Percentiles rank a stretch among this genome's conserved stretches.
Evolutionary conservation across 2,888 invertebrate genomes (phyloP).

Genomic region (Stenodera caucasica): DNA sequence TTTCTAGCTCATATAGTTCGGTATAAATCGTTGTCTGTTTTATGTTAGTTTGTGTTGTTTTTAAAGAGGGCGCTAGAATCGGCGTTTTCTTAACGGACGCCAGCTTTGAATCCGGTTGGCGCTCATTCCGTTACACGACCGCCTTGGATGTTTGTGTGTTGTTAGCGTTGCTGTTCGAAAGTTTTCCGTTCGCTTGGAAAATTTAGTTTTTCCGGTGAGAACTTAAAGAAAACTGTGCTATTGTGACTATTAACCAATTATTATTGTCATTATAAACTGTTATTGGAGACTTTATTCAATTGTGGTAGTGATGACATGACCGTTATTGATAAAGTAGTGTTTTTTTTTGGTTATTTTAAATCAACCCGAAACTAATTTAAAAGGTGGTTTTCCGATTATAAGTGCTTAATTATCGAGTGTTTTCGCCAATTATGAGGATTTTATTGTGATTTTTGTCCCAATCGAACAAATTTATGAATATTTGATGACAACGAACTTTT

Average conservation of each 20-base stretch:
- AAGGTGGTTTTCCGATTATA: background rate
- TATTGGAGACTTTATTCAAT: background rate
- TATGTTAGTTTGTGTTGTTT: conserved; percentile 2
- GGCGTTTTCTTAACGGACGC: conserved; percentile 28
- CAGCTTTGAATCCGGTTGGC: conserved; percentile 31
- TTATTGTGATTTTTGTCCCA: background rate
- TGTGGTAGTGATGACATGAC: background rate
- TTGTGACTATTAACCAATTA: background rate
- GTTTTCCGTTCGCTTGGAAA: conserved; percentile 6
- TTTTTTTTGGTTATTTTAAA: background rate
- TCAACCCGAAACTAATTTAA: background rate
- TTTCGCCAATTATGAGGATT: background rate
- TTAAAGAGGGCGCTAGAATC: conserved; percentile 17
- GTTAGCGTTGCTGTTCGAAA: background rate
- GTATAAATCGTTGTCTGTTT: background rate
- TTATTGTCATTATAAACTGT: background rate
- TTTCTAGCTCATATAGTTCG: conserved; percentile 3
- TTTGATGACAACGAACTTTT: background rate
- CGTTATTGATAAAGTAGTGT: background rate
- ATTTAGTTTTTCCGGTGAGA: background rate
- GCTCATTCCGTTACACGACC: conserved; percentile 31
- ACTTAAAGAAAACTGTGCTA: background rate
- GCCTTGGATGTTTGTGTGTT: background rate
- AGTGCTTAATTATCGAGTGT: background rate
- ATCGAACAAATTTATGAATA: background rate